These are phyloP conservation scores for Portevinia maculata DNA, from an alignment of 2,888 invertebrate species.

Conservation along the genomic window DNA sequence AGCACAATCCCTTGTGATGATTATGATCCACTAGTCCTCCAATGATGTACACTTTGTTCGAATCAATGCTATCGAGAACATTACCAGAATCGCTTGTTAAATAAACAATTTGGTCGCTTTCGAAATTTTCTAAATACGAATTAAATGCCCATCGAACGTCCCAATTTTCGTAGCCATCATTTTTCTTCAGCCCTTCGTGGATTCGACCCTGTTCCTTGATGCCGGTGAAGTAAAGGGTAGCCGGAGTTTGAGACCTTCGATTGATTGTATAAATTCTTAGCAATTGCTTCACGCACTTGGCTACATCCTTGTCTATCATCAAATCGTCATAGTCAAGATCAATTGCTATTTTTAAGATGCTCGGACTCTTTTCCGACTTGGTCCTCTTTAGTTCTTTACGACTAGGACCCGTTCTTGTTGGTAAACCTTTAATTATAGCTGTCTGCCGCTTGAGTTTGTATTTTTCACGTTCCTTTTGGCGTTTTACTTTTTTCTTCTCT, in stretches of 20 bases:
- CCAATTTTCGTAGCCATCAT: conserved; percentile 96
- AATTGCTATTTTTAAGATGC: conserved; percentile 88
- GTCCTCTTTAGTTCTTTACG: conserved; percentile 91
- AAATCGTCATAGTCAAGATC: conserved; percentile 95
- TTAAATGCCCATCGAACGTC: conserved; percentile 90
- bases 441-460: conserved; percentile 88
- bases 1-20: conserved; percentile 95
- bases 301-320: conserved; percentile 95
- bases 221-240: conserved; percentile 92
- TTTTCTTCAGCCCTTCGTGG: conserved; percentile 89
- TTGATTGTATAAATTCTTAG: conserved; percentile 95
- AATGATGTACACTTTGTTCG: conserved; percentile 94
- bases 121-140: conserved; percentile 88
- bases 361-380: conserved; percentile 86
- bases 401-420: conserved; percentile 87
- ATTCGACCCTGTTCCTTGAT: conserved; percentile 87
- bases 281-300: conserved; percentile 95
- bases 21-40: conserved; percentile 99
- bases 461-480: conserved; percentile 88
- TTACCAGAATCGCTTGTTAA: conserved; percentile 97
- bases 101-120: conserved; percentile 92
- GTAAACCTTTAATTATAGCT: conserved; percentile 88
- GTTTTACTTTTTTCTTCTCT: conserved; percentile 87
- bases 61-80: conserved; percentile 89
- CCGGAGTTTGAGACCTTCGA: conserved; percentile 89